Conservation (phyloP, 2,113 vertebrate species). For the Castor canadensis region DNA sequence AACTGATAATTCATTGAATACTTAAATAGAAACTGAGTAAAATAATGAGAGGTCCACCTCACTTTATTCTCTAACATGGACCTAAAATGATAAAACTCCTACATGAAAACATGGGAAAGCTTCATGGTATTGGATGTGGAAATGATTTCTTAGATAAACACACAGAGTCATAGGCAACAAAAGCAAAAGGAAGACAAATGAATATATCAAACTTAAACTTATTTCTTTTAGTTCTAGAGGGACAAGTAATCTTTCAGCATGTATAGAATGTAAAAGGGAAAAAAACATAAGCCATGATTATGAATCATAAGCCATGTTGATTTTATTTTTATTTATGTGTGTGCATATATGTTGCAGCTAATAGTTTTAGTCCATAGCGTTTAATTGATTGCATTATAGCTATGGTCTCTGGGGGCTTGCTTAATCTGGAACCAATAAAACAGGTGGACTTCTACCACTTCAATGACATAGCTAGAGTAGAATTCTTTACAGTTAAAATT, state of each 20-base stretch:
- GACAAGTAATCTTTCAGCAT: not conserved
- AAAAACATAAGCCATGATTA: too few relatives aligned
- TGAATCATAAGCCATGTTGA: not conserved
- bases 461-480: not conserved
- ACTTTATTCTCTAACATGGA: not conserved
- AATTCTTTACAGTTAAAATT: not conserved
- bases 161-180: too few relatives aligned
- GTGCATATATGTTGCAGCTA: not conserved
- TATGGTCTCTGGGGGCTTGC: not conserved
- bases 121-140: not conserved
- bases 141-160: not conserved
- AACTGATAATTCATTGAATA: not conserved
- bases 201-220: not conserved
- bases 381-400: not conserved
- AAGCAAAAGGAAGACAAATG: not conserved
- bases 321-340: not conserved
- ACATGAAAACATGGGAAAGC: not conserved
- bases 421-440: not conserved
- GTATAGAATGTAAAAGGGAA: not conserved
- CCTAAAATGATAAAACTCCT: not conserved
- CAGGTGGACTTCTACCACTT: not conserved
- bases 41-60: not conserved
- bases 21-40: not conserved
- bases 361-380: slow-evolving; percentile 9
- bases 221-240: not conserved